Base-by-base conservation (phyloP, 1,140 invertebrate genomes). In the Hycleus cichorii region DNA sequence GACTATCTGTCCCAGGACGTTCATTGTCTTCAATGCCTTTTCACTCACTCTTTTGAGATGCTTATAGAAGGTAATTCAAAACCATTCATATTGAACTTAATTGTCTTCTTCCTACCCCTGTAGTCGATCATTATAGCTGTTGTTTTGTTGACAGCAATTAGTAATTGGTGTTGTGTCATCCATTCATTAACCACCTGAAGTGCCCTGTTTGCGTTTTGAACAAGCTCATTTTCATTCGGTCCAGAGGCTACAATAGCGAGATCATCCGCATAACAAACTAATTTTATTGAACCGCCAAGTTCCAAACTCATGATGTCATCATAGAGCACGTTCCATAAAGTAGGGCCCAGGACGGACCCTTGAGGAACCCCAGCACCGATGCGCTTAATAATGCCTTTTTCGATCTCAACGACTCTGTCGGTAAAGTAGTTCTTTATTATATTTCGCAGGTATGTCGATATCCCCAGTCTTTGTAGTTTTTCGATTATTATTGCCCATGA, bases 241-340 rank as follows among this genome's bases (percentile, higher is more conserved):
- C 11, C 47, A 1, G n/a, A 10, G 4, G 69, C 58, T 0, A 68
- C 38, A 10, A 60, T 49, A 0, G 60, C 66, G 3, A 67, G 45
- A 47, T 73, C 69, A 42, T 74, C 70, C 0, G 69, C 66, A 46
- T 64, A 74, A 9, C 60, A 62, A 1, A 69, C 26, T 1, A 3
- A 4, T 48, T 18, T 48, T 24, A 48, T 25, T 52, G 2, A 67
- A 50, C 0, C 26, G 44, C 0, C 48, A n/a, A 2, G 50, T 46
- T 0, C 58, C 49, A 5, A 64, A 59, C 38, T 11, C n/a, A 74
- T 57, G 0, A 73, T 12, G 3, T 43, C 60, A 42, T 74, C 70
- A 25, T 72, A 73, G 0, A 58, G 43, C 1, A 63, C 39, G 40
- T 71, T 72, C 70, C 71, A 74, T 1, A 74, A 49, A 18, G 64